These are phyloP conservation scores for Macrochelys suwanniensis DNA, from an alignment of 2,797 vertebrate genomes.

Conservation along the genomic window DNA sequence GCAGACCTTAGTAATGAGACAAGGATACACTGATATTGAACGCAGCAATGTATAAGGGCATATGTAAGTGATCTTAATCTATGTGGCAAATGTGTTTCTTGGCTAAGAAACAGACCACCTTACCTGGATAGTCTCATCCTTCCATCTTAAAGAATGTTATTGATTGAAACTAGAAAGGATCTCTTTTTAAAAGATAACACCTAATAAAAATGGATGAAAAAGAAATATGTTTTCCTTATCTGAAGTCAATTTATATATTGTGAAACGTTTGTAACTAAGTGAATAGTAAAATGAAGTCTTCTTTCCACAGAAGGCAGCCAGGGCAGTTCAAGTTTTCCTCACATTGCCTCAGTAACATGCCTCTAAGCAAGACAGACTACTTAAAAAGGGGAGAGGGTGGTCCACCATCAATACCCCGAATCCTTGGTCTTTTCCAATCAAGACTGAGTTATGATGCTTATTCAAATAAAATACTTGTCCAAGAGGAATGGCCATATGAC, in stretches of 20 bases:
- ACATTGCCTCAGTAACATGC: neutral
- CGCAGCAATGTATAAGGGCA: neutral
- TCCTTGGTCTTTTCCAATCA: neutral
- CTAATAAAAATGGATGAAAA: neutral
- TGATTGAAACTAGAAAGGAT: neutral
- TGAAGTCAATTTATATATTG: neutral
- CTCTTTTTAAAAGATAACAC: neutral
- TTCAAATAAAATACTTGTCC: neutral
- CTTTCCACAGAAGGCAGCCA: neutral
- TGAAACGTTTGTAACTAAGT: neutral
- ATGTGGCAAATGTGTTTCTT: neutral
- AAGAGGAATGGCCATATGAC: neutral
- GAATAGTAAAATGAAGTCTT: neutral
- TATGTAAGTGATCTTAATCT: neutral
- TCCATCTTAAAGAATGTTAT: neutral
- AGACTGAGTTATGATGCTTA: neutral
- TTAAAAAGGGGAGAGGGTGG: neutral
- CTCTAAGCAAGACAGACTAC: neutral
- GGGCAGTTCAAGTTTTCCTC: neutral
- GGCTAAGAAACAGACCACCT: constrained; percentile 17
- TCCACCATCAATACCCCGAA: neutral
- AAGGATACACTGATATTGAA: neutral
- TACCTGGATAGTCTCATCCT: neutral
- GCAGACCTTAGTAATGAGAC: neutral
- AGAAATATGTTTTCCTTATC: neutral